Conservation (phyloP, 2,888 invertebrate genomes). For the Gonocerus acuteangulatus region DNA sequence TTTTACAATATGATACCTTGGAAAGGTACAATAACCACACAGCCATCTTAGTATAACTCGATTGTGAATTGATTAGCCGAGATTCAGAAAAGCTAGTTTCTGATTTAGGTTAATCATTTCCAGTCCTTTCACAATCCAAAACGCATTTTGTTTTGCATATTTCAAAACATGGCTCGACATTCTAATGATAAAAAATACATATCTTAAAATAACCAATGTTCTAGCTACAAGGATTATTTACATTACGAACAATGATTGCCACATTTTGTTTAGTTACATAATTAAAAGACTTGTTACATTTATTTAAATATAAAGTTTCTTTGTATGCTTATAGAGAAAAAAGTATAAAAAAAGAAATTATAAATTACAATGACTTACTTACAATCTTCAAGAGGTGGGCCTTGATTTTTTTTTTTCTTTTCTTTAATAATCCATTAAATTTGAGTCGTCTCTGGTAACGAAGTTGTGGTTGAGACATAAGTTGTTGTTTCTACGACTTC, state of each 20-base stretch:
- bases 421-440: neutral
- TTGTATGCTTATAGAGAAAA: neutral
- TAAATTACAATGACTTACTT: neutral
- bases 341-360: neutral
- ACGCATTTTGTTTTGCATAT: neutral
- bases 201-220: no score
- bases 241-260: no score
- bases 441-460: slow-evolving; percentile 23
- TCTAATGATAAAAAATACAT: no score
- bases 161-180: no score
- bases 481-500: neutral
- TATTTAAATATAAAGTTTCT: no score
- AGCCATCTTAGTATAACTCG: slow-evolving; percentile 20
- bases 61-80: neutral
- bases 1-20: slow-evolving; percentile 14
- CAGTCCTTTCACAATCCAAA: neutral
- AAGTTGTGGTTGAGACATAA: slow-evolving; percentile 10
- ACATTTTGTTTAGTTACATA: no score
- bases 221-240: no score
- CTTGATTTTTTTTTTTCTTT: neutral
- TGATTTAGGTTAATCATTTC: neutral
- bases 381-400: neutral
- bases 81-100: neutral
- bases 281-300: no score
- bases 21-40: slow-evolving; percentile 24